Percentiles rank a stretch among this genome's conserved stretches.
These are phyloP conservation scores for Xylocopa sonorina DNA, from an alignment of 1,140 invertebrate genomes.

Conservation along the genomic window DNA sequence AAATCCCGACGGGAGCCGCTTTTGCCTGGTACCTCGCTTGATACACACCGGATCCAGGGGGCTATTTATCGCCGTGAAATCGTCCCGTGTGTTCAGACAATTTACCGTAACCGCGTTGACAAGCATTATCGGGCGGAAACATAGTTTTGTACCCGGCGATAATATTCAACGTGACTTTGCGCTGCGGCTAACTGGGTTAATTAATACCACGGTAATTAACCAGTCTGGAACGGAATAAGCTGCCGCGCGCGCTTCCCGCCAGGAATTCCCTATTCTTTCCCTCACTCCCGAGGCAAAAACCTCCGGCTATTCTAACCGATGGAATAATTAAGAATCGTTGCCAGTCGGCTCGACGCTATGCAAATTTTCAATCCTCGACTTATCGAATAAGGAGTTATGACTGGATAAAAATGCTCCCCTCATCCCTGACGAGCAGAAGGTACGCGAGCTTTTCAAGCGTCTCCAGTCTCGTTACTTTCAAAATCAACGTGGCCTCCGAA, in stretches of 20 bases:
- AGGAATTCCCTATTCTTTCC: not conserved
- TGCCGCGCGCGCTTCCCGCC: not conserved
- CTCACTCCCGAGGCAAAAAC: not conserved
- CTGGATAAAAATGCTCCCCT: not conserved
- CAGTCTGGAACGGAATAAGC: not conserved
- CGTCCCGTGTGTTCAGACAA: not conserved
- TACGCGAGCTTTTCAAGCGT: too few species aligned
- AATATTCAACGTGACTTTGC: conserved; percentile 2
- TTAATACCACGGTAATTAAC: conserved; percentile 11
- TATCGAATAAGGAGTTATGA: not conserved
- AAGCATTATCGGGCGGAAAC: conserved; percentile 8
- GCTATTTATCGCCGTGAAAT: conserved; percentile 4
- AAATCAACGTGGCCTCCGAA: too few species aligned
- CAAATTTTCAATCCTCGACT: not conserved
- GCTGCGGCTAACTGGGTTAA: conserved; percentile 3
- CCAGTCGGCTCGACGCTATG: too few species aligned
- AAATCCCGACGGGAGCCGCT: not conserved
- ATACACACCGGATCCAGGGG: too few species aligned
- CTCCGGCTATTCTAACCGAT: not conserved
- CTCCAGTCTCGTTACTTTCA: too few species aligned
- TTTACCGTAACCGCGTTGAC: not conserved
- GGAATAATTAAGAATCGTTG: conserved; percentile 3
- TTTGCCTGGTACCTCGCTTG: not conserved
- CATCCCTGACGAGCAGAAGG: too few species aligned
- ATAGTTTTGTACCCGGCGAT: not conserved